Conservation (phyloP, 2,888 invertebrate species). For the Eristalis pertinax region DNA sequence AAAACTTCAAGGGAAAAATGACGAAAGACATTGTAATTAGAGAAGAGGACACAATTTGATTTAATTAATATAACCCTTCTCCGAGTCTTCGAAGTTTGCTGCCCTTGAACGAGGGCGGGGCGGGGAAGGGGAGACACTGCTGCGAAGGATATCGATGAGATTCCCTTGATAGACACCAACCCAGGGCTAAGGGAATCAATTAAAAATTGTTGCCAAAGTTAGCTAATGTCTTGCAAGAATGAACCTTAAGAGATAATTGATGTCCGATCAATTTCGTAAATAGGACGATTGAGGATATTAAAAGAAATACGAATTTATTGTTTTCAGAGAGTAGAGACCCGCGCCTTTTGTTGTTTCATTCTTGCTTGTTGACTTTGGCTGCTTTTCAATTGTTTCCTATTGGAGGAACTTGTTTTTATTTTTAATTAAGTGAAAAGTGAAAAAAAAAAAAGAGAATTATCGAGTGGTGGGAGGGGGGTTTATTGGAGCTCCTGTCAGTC, state of each 20-base stretch:
- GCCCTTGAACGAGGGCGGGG: neutral
- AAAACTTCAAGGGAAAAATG: conserved; percentile 30
- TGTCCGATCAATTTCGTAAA: conserved; percentile 41
- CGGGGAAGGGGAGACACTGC: neutral
- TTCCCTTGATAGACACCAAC: conserved; percentile 30
- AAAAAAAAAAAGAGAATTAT: neutral
- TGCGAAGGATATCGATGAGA: neutral
- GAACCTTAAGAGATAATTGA: conserved; percentile 33
- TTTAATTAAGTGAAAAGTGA: neutral
- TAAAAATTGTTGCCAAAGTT: conserved; percentile 49
- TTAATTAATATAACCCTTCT: conserved; percentile 63
- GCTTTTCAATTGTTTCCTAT: conserved; percentile 14
- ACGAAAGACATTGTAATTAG: conserved; percentile 59
- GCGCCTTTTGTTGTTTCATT: neutral
- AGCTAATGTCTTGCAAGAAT: conserved; percentile 8
- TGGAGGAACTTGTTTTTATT: neutral
- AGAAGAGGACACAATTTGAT: conserved; percentile 56
- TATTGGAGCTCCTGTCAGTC: neutral
- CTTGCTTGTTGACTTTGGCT: conserved; percentile 33
- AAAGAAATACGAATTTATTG: neutral
- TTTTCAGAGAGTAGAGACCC: neutral
- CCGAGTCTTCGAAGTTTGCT: conserved; percentile 14
- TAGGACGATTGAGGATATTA: conserved; percentile 22
- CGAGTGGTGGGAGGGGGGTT: neutral
- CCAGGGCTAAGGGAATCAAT: conserved; percentile 48